Conservation (phyloP, 2,797 vertebrate genomes). For the Selene dorsalis region DNA sequence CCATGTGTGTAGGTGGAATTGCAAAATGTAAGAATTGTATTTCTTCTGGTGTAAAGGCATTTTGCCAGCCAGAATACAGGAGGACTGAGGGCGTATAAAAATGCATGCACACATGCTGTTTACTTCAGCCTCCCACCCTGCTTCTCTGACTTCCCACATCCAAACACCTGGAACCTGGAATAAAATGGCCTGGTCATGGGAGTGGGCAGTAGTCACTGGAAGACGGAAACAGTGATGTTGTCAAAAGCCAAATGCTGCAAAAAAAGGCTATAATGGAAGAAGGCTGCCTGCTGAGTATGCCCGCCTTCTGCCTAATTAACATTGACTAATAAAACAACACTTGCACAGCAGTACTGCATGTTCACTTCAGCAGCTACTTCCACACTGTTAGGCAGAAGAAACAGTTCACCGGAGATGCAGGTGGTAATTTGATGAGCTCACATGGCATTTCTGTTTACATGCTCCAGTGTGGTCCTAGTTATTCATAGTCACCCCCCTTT, state of each 20-base stretch:
- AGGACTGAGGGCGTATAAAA: slow-evolving; percentile 71
- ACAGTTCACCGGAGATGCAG: neutral
- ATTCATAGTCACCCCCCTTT: neutral
- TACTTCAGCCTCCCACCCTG: slow-evolving; percentile 78
- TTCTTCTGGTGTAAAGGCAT: slow-evolving; percentile 56
- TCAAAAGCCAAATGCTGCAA: slow-evolving; percentile 59
- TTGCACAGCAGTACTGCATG: slow-evolving; percentile 34
- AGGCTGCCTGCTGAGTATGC: slow-evolving; percentile 47
- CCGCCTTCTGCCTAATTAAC: slow-evolving; percentile 59
- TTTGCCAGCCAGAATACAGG: slow-evolving; percentile 65
- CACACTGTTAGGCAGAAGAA: slow-evolving; percentile 16
- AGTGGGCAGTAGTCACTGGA: slow-evolving; percentile 59
- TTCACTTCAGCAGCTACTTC: slow-evolving; percentile 38
- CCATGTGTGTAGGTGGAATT: slow-evolving; percentile 70
- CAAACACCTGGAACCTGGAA: slow-evolving; percentile 72
- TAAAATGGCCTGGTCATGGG: slow-evolving; percentile 55
- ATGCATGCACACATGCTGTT: slow-evolving; percentile 83
- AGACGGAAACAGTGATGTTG: slow-evolving; percentile 41
- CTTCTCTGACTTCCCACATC: slow-evolving; percentile 74
- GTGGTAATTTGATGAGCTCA: slow-evolving; percentile 23
- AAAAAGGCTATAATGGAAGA: slow-evolving; percentile 59
- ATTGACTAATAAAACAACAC: slow-evolving; percentile 50
- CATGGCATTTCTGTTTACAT: neutral
- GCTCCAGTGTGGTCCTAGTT: neutral
- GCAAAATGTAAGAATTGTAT: slow-evolving; percentile 59